These are phyloP conservation scores for Montifringilla adamsi DNA, from an alignment of 2,113 vertebrate species.

Conservation along the genomic window DNA sequence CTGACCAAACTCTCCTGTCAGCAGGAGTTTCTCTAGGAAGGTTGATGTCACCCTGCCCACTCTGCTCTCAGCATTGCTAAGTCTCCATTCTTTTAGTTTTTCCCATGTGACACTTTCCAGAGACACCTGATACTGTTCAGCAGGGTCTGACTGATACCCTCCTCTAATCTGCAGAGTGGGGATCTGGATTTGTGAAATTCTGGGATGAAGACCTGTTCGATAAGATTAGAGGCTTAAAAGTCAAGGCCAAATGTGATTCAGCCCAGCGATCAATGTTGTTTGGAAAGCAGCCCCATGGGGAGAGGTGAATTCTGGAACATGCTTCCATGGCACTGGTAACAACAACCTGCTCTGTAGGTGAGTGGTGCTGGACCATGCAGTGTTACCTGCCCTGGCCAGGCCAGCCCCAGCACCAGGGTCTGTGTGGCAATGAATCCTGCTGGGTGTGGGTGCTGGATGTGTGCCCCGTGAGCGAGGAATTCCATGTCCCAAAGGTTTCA, in stretches of 20 bases:
- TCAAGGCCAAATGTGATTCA: neutral
- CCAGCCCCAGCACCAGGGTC: neutral
- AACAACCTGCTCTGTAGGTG: neutral
- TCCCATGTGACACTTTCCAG: neutral
- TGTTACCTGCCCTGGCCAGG: neutral
- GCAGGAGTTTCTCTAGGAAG: neutral
- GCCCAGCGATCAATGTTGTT: neutral
- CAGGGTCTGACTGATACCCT: neutral
- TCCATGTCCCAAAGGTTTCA: neutral
- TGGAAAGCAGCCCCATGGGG: neutral
- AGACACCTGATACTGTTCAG: neutral
- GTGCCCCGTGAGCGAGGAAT: neutral
- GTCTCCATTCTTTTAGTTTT: neutral
- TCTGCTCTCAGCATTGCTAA: neutral
- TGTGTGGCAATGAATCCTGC: neutral
- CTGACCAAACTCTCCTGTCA: neutral
- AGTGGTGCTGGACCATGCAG: neutral
- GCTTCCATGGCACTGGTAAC: neutral
- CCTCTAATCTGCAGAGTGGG: neutral
- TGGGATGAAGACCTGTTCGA: neutral
- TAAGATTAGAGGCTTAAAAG: neutral
- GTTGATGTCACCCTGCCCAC: neutral
- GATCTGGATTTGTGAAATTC: neutral
- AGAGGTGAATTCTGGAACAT: neutral
- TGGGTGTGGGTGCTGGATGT: rapidly evolving